Conservation (phyloP, 2,888 invertebrate genomes). For the Byasa hedistus region DNA sequence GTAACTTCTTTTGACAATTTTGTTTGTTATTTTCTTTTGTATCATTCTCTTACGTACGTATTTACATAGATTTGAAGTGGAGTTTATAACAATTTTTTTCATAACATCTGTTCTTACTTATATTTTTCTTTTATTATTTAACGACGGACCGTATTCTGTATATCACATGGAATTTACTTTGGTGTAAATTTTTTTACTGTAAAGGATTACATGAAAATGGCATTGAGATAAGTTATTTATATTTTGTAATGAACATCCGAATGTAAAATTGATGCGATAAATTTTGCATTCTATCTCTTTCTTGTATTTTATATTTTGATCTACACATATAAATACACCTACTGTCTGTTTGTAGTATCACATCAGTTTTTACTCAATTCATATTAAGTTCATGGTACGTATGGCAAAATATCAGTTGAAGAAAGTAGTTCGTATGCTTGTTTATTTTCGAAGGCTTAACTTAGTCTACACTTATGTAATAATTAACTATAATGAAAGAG, state of each 20-base stretch:
- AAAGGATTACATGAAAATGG: not conserved
- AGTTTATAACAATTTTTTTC: not conserved
- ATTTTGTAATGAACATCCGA: not conserved
- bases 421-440: too few relatives aligned
- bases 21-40: conserved; percentile 13
- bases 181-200: not conserved
- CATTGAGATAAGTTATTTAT: not conserved
- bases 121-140: not conserved
- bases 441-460: too few relatives aligned
- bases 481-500: too few relatives aligned
- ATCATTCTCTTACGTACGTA: not conserved
- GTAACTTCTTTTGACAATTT: conserved; percentile 21
- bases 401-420: too few relatives aligned
- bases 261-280: not conserved
- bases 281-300: too few relatives aligned
- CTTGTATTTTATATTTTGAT: too few relatives aligned
- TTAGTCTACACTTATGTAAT: too few relatives aligned
- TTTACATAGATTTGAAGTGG: not conserved
- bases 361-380: too few relatives aligned
- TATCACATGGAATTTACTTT: not conserved
- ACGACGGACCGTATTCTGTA: not conserved
- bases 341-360: too few relatives aligned
- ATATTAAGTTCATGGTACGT: too few relatives aligned
- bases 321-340: too few relatives aligned
- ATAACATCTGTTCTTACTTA: not conserved